Evolutionary conservation across 1,140 invertebrate species (phyloP), one percentile per base, ranked within the genome.

Genomic region (Manduca sexta): DNA sequence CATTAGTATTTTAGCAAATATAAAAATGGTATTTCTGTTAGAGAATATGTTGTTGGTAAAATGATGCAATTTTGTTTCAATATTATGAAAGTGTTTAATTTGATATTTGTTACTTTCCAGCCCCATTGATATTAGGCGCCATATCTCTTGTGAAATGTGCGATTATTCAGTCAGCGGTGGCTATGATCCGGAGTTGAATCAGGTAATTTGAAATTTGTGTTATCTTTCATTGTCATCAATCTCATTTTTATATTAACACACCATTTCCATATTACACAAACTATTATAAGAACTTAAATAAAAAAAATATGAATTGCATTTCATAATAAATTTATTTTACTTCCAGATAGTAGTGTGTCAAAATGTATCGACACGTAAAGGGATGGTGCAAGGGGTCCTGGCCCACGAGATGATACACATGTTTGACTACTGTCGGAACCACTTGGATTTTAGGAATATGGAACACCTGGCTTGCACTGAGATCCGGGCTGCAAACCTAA

Each of bases 381-480:
- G 89, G 3, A 87, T 90, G 62, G 90, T 96, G 0, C 92, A 94
- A 76, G 91, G 91, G 50, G 92, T 96, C 5, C 70, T 99, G 2
- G 90, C 92, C 1, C 97, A 99, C 81, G 97, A 99, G 86, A 90
- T 99, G 88, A 92, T 98, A 34, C 97, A 99, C 79, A 98, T 98
- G 94, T 98, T 97, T 81, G 97, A 99, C 78, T 94, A 92, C 67
- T 99, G 97, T 81, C 89, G 91, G 35, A 93, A 96, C 57, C 90
- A 98, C 45, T 71, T 98, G 29, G 93, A 99, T 74, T 95, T 97
- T 59, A 93, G 90, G 57, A 97, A 98, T 76, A 85, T 97, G 46
- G 92, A 98, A 64, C 97, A 99, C 86, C 78, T 99, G 33, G 97
- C 97, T 0, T 99, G 97, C 73, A 97, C 96, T 0, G 97, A 99